A percentile compares a stretch with the other conserved stretches of the same genome.
These are phyloP conservation scores for Lochmaea crataegi DNA, from an alignment of 2,888 invertebrate species.

Conservation along the genomic window DNA sequence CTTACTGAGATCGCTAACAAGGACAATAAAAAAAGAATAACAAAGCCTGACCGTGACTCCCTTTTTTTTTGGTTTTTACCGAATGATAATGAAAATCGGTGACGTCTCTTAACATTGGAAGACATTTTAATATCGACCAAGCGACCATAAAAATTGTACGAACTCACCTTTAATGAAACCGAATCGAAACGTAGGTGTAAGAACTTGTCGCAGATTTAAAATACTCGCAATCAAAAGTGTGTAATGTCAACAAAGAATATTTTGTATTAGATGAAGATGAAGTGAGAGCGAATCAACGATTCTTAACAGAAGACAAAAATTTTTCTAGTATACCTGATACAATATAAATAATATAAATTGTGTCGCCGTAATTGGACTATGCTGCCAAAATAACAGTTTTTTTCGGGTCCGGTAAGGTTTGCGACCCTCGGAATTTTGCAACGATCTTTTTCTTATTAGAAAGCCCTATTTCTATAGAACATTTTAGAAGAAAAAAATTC, in stretches of 20 bases:
- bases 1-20: slow-evolving; percentile 19
- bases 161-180: slow-evolving; percentile 33
- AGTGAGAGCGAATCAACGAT: neutral
- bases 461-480: no score
- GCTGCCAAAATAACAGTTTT: no score
- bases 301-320: neutral
- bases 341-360: no score
- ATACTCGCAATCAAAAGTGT: slow-evolving; percentile 32
- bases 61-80: slow-evolving; percentile 10
- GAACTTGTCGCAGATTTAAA: slow-evolving; percentile 47
- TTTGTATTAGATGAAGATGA: neutral
- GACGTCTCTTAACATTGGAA: slow-evolving; percentile 27
- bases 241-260: neutral
- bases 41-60: slow-evolving; percentile 23
- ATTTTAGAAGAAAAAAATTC: no score
- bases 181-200: slow-evolving; percentile 49
- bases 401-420: no score
- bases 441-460: no score
- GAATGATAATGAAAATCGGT: slow-evolving; percentile 10
- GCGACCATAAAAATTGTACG: slow-evolving; percentile 19
- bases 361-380: no score
- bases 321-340: no score
- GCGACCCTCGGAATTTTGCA: no score
- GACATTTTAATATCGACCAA: slow-evolving; percentile 22
- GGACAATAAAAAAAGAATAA: slow-evolving; percentile 20